phyloP scores from a whole-genome alignment of 2,888 invertebrate species.

The Aphidoletes aphidimyza region DNA sequence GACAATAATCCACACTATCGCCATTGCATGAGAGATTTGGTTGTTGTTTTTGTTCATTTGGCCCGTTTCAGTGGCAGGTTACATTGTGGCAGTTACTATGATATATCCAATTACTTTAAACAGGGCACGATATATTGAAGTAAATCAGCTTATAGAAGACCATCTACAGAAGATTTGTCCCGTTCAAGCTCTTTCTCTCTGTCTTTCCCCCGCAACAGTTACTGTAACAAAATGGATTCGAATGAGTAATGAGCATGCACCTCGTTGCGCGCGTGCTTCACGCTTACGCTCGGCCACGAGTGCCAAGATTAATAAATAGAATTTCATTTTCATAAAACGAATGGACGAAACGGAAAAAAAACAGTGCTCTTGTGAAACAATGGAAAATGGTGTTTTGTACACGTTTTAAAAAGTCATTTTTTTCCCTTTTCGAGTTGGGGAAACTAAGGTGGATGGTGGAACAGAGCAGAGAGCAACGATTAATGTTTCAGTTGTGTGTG shows the following conservation, averaged over 20 bases:
- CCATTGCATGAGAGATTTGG: neutral
- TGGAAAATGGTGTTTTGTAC: slow-evolving; percentile 12
- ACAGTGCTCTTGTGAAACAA: neutral
- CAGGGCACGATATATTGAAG: neutral
- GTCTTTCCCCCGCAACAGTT: neutral
- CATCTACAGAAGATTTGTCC: neutral
- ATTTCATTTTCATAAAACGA: neutral
- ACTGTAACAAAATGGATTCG: neutral
- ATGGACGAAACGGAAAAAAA: neutral
- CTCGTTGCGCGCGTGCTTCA: neutral
- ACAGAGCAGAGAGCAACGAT: neutral
- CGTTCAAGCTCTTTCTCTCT: neutral
- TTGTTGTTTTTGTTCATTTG: neutral
- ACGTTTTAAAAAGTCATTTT: slow-evolving; percentile 1
- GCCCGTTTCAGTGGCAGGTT: neutral
- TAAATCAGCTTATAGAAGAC: slow-evolving; percentile 20
- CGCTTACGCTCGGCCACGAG: too few relatives aligned
- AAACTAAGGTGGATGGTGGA: too few relatives aligned
- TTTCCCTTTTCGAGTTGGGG: too few relatives aligned
- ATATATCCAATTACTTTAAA: slow-evolving; percentile 38
- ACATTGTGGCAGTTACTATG: neutral
- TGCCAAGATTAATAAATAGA: neutral
- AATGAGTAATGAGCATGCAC: slow-evolving; percentile 39
- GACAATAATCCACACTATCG: slow-evolving; percentile 31
- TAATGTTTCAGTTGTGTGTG: neutral